Percentiles rank a stretch among this genome's conserved stretches.
Evolutionary conservation across 2,113 vertebrate species (phyloP).

Genomic region (Maccullochella peelii): DNA sequence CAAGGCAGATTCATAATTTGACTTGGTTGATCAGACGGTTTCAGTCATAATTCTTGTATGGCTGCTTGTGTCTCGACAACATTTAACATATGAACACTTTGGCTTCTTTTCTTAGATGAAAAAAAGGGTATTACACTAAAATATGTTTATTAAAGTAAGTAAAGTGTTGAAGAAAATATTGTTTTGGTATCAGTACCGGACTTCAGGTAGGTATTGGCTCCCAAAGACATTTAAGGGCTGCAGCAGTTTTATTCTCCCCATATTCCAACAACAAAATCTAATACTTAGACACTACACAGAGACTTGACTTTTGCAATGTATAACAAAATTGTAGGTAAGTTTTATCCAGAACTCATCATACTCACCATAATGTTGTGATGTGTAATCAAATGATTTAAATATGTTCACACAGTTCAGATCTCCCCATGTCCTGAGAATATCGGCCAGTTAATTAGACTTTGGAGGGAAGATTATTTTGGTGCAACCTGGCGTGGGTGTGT

Average conservation of each 20-base stretch:
- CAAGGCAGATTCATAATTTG: too few species aligned
- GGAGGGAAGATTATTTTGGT: conserved; percentile 54
- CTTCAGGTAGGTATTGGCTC: not conserved
- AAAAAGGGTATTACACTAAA: not conserved
- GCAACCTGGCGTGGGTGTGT: conserved; percentile 51
- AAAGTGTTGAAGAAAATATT: not conserved
- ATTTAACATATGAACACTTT: not conserved
- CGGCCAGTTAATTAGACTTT: conserved; percentile 64
- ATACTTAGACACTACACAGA: too few species aligned
- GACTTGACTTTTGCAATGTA: not conserved
- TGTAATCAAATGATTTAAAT: not conserved
- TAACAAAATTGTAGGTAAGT: too few species aligned
- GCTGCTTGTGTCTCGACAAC: too few species aligned
- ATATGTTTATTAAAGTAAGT: not conserved
- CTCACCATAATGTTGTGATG: not conserved
- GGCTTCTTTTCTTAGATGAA: not conserved
- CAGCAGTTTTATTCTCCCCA: not conserved
- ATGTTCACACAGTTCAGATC: conserved; percentile 14
- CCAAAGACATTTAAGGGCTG: too few species aligned
- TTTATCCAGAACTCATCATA: too few species aligned
- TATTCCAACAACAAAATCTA: not conserved
- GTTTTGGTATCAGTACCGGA: not conserved
- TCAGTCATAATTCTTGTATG: too few species aligned
- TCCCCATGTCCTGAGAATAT: conserved; percentile 7
- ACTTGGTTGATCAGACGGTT: too few species aligned